Base-by-base conservation (phyloP, 2,888 invertebrate genomes). In the Congeria kusceri region DNA sequence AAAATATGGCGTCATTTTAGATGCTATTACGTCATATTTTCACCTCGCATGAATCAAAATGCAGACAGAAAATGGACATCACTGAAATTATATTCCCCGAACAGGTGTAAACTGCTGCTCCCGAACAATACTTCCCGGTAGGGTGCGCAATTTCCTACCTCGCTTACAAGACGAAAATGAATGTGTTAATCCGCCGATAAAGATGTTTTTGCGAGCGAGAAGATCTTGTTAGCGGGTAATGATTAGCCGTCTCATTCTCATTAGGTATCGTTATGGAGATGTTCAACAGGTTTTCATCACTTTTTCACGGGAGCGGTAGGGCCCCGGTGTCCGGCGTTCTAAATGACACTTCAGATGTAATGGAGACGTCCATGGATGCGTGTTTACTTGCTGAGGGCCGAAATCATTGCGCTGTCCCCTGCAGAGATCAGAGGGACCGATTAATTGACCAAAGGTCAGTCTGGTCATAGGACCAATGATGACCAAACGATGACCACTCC, bases 201-300 rank as follows among this genome's bases (percentile, higher is more conserved):
- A 74, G 77, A 78, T 58, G 77, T 64, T 71, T 70, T 74, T 68
- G 80, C 56, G 62, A 57, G 77, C 61, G 79, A 73, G 83, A 80
- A 77, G 77, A 83, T 83, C 83, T 80, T 77, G 79, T 83, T 83
- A 83, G 67, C 28, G 66, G 32, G 59, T 72, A 64, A 73, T 83
- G 83, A 83, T 83, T 83, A 83, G 83, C 83, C 79, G 46, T 80
- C 79, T 77, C 80, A 74, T 80, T 77, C 79, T 74, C 77, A 80
- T 80, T 83, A 83, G 27, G 61, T 44, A 25, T 69, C 29, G 77
- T 79, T 74, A 79, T 74, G 63, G 56, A 63, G 71, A 83, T 64
- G 71, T 71, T 66, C 65, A 70, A 70, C 65, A 61, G 76, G 29
- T 57, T 18, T 77, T 80, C 83, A 71, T 32, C 77, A 77, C 77